Base-by-base conservation (phyloP, 2,888 invertebrate genomes). In the Buathra laborator region DNA sequence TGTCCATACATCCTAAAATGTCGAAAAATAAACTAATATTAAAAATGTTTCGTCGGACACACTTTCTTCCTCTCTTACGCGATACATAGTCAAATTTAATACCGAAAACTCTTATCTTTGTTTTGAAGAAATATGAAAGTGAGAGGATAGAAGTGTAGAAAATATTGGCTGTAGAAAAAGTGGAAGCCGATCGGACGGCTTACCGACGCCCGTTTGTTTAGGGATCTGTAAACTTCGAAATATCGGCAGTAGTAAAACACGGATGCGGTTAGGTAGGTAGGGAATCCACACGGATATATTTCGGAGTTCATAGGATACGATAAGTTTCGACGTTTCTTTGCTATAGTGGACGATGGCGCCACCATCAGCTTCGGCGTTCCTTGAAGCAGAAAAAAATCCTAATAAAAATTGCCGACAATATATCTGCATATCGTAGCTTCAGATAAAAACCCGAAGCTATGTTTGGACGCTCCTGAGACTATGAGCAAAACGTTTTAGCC, bases 1-100 rank as follows among this genome's bases (percentile, higher is more conserved):
- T 93, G 93, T 93, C 93, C 93, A 93, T 92, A 93, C 92, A 91
- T 92, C 92, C 92, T 93, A 91, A 92, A 93, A 92, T 93, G 92
- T 93, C 93, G 90, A 90, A 92, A 84, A 84, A 93, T 93, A 93
- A 93, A 93, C 89, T 92, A 92, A 92, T 91, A 92, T 90, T 90
- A 88, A 90, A 91, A 92, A 86, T 78, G 81, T 77, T 79, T 71
- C 76, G 62, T 81, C 66, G 29, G 51, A 48, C 46, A 12, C 66
- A 48, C 29, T 24, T 19, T 62, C 37, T 19, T 75, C 4, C 29
- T 16, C 67, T 29, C 59, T 62, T 29, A 12, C 32, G 29, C n/a
- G 32, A 14, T 29, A 29, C 32, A 14, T 32, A 29, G 29, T 14
- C 12, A 29, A 9, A n/a, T 14, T 32, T 62, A 2, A 59, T 29